Evolutionary conservation across 2,888 invertebrate genomes (phyloP).

Genomic region (Microchrysa polita): DNA sequence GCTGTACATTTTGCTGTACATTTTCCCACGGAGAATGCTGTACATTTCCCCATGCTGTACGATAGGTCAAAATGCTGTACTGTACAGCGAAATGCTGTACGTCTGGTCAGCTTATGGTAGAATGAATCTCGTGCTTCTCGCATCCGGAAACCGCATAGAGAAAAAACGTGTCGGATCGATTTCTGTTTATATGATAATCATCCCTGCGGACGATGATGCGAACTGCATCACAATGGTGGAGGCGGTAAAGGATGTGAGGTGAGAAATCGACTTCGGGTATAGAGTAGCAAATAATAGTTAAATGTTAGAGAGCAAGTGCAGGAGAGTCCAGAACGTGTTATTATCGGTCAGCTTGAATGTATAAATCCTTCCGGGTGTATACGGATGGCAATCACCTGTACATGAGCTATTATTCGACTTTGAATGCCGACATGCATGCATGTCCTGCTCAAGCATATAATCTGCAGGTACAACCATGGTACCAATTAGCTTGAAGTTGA

Average conservation of each 20-base stretch:
- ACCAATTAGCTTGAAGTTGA: background rate
- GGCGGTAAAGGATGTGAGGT: background rate
- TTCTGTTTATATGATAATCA: background rate
- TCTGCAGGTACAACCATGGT: background rate
- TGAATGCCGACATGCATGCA: background rate
- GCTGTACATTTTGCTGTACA: too few relatives aligned
- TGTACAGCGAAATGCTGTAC: too few relatives aligned
- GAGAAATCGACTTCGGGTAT: too few relatives aligned
- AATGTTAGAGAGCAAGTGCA: too few relatives aligned
- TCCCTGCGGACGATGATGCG: background rate
- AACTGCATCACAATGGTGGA: background rate
- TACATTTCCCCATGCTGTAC: too few relatives aligned
- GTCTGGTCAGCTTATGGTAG: too few relatives aligned
- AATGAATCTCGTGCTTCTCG: too few relatives aligned
- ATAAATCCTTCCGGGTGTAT: conserved; percentile 1
- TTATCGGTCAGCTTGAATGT: background rate
- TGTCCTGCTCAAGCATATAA: background rate
- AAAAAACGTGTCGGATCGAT: background rate
- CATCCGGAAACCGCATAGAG: background rate
- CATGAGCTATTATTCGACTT: background rate
- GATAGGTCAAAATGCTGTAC: too few relatives aligned
- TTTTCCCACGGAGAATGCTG: background rate
- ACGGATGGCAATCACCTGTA: background rate
- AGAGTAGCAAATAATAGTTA: too few relatives aligned
- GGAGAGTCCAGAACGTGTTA: background rate